Base-by-base conservation (phyloP, 2,797 vertebrate genomes). In the Netta rufina region DNA sequence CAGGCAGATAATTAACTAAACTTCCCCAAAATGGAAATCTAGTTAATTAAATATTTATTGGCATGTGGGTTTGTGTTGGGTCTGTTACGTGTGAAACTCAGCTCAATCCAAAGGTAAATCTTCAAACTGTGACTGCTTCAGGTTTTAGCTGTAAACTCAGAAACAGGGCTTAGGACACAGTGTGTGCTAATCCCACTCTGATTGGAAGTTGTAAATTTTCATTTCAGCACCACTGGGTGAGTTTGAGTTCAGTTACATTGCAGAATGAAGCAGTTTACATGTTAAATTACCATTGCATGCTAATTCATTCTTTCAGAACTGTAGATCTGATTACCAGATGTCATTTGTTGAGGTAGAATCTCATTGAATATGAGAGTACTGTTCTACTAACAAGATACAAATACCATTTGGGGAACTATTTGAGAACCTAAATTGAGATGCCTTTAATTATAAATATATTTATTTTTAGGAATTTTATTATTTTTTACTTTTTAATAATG, bases 191-290 rank as follows among this genome's bases (percentile, higher is more conserved):
- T 96, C 89, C 84, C 72, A 33, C 53, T 85, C 82, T 93, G 92
- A 95, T 89, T 87, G 72, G 93, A 94, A 64, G 87, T 67, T 93
- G 67, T 96, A 96, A 96, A 95, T 96, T 95, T 93, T 95, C 69
- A 74, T 96, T 97, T 97, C 93, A 94, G 87, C 96, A 93, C 92
- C 13, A 18, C 78, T 97, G 77, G 89, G 74, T 87, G 93, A 95
- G 86, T 90, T 39, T 87, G 70, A 95, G 64, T 96, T 94, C 93
- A 96, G 62, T 93, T 91, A 70, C 6, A 1, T 56, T 95, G 79
- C 80, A 80, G 77, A 89, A 91, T 69, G 51, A 87, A 84, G 71
- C 58, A 41, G 62, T 92, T 94, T 91, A 79, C 80, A 21, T 81
- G 49, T 82, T 73, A 58, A 72, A 45, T 84, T 79, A 43, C 80